Evolutionary conservation across 2,888 invertebrate species (phyloP).

Genomic region (Aleiodes testaceus): DNA sequence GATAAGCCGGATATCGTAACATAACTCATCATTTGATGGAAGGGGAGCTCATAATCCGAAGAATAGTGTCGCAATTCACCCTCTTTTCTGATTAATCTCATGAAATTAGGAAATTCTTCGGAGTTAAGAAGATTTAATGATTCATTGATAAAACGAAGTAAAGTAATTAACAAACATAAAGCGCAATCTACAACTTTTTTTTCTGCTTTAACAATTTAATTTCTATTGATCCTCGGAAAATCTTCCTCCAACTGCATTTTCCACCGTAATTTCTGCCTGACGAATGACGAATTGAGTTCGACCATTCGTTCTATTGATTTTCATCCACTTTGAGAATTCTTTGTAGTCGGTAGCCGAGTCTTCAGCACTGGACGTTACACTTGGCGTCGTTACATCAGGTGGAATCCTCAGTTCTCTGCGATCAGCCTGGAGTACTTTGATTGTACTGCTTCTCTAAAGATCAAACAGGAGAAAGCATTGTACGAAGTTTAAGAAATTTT

Average conservation of each 20-base stretch:
- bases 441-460: neutral
- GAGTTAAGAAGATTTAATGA: slow-evolving; percentile 3
- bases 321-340: slow-evolving; percentile 54
- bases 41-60: slow-evolving; percentile 37
- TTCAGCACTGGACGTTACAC: slow-evolving; percentile 47
- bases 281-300: slow-evolving; percentile 47
- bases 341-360: slow-evolving; percentile 47
- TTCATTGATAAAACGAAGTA: slow-evolving; percentile 21
- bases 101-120: slow-evolving; percentile 7
- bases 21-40: slow-evolving; percentile 32
- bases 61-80: slow-evolving; percentile 28
- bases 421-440: slow-evolving; percentile 5
- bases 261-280: slow-evolving; percentile 36
- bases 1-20: slow-evolving; percentile 62
- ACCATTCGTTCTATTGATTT: slow-evolving; percentile 50
- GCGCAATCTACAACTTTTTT: slow-evolving; percentile 1
- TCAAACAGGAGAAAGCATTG: neutral
- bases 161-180: slow-evolving; percentile 7
- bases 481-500: slow-evolving; percentile 7
- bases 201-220: slow-evolving; percentile 8
- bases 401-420: slow-evolving; percentile 44
- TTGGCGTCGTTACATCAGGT: slow-evolving; percentile 43
- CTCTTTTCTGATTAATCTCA: slow-evolving; percentile 16
- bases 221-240: neutral
- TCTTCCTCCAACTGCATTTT: slow-evolving; percentile 13